A percentile compares a stretch with the other conserved stretches of the same genome.
These are phyloP conservation scores for Montipora cactus DNA, from an alignment of 64 coral and sea anemone genomes.

Conservation along the genomic window DNA sequence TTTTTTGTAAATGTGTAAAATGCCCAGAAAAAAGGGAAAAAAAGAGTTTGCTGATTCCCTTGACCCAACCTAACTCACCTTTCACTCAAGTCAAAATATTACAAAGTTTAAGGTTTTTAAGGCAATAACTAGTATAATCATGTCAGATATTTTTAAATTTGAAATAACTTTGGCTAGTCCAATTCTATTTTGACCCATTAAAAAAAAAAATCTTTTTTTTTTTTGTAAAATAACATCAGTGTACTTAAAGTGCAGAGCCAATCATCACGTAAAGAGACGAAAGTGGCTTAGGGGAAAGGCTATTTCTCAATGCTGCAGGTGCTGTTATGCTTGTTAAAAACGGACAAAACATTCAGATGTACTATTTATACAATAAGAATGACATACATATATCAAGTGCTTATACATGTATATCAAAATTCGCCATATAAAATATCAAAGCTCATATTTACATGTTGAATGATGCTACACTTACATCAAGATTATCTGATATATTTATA, in stretches of 20 bases:
- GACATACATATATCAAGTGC: no score
- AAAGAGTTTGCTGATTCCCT: background rate
- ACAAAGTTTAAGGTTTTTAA: constrained; percentile 15
- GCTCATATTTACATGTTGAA: no score
- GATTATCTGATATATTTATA: no score
- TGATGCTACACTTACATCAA: no score
- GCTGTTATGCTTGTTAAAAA: no score
- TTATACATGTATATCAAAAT: no score
- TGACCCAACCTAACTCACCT: constrained; percentile 7
- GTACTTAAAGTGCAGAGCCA: constrained; percentile 4
- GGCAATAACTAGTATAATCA: constrained; percentile 15
- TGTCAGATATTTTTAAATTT: background rate
- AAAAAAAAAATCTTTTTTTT: background rate
- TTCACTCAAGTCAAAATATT: constrained; percentile 15
- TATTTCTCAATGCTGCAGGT: background rate
- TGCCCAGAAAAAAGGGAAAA: background rate
- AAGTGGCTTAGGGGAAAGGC: background rate
- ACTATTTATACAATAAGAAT: no score
- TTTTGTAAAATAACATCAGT: constrained; percentile 9
- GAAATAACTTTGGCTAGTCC: constrained; percentile 19
- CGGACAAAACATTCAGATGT: no score
- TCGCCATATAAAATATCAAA: no score
- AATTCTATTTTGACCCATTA: constrained; percentile 1
- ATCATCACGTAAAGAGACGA: constrained; percentile 16
- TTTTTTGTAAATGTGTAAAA: constrained; percentile 12